Evolutionary conservation across 2,888 invertebrate genomes (phyloP), one percentile per base, ranked within the genome.

Genomic region (Drosophila trichaetosa): DNA sequence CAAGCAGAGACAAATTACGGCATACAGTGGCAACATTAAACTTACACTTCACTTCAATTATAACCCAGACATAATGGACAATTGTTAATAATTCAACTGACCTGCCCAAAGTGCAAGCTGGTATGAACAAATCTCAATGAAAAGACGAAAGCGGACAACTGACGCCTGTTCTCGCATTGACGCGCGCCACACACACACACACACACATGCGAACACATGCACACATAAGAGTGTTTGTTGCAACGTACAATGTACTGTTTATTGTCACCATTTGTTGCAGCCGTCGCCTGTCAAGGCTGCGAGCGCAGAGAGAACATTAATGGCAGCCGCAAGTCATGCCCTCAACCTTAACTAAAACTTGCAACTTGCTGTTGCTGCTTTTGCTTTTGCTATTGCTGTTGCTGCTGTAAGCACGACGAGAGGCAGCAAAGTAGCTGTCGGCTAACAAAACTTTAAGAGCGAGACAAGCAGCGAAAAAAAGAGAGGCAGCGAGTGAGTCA

Each of bases 301-400:
- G 24, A 61, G 72, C 51, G 59, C 56, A 29, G 27, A 27, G 58
- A 71, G 80, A 71, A 80, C 77, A 78, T 78, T 78, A 78, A 78
- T 78, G 80, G 73, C 83, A 84, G 76, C 89, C 89, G 83, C 87
- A 86, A 86, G 89, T 80, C 87, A 84, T 84, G 83, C 87, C 89
- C 89, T 86, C 83, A 83, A 88, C 83, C 86, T 87, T 87, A 87
- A 56, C 60, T 62, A 63, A 58, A 68, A 70, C 63, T 68, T 76
- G 72, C 40, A 54, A 61, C 63, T 77, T 64, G 53, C 53, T 54
- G 61, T 48, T 60, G 58, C 57, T 24, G 34, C n/a, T 52, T n/a
- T 8, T 34, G 53, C 16, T 18, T 2, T 33, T 52, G 52, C 52
- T 21, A 5, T 24, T 53, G 54, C 36, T 24, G 53, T 24, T 33